phyloP scores from a whole-genome alignment of 2,113 vertebrate species.

The Misgurnus mizolepis region DNA sequence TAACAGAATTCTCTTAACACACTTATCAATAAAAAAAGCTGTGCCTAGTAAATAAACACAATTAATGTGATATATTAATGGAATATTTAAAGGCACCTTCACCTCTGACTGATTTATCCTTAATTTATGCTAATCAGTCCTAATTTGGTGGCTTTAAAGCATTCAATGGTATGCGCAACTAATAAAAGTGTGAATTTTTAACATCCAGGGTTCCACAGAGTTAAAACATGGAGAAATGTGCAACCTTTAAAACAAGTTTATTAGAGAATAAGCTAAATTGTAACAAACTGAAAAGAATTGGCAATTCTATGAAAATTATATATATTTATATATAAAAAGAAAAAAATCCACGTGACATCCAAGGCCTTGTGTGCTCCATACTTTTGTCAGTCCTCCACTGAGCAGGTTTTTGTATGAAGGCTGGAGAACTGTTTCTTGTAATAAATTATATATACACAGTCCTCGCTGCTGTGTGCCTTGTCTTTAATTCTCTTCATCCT shows the following conservation, averaged over 20 bases:
- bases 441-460: constrained; percentile 84
- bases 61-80: too few relatives aligned
- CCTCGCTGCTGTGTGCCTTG: constrained; percentile 71
- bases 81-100: too few relatives aligned
- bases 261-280: constrained; percentile 47
- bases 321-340: constrained; percentile 52
- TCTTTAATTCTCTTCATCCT: constrained; percentile 61
- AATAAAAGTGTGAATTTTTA: background rate
- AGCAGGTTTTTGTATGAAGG: constrained; percentile 49
- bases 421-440: constrained; percentile 59
- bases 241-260: constrained; percentile 53
- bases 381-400: constrained; percentile 32
- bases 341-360: constrained; percentile 51
- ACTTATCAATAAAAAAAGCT: too few relatives aligned
- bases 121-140: background rate
- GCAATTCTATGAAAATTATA: constrained; percentile 43
- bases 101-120: background rate
- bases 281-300: constrained; percentile 44
- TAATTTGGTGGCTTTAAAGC: background rate
- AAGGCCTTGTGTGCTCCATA: constrained; percentile 54
- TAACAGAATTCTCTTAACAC: too few relatives aligned
- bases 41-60: too few relatives aligned
- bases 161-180: background rate
- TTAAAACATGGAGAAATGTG: background rate
- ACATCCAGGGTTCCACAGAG: too few relatives aligned